Conservation (phyloP, 1,140 invertebrate species). For the Neodiprion lecontei region DNA sequence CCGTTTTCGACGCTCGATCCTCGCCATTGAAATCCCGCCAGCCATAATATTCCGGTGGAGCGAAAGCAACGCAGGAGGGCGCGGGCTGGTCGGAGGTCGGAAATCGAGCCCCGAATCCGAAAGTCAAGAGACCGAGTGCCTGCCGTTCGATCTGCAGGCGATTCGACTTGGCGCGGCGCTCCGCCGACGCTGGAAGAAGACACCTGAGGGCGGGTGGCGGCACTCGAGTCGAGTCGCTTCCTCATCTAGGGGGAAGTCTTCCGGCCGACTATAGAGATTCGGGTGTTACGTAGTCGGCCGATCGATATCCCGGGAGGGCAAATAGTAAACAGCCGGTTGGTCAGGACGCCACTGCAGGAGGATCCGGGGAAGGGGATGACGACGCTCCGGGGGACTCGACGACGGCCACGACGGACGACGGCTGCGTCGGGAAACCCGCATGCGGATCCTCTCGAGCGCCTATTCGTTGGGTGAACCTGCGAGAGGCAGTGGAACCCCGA, state of each 20-base stretch:
- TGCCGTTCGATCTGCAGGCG: no score
- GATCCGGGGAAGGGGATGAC: slow-evolving; percentile 31
- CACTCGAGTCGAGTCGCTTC: background rate
- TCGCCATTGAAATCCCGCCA: background rate
- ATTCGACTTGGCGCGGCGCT: slow-evolving; percentile 12
- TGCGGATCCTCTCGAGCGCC: background rate
- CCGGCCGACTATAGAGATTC: slow-evolving; percentile 8
- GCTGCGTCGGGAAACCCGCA: background rate
- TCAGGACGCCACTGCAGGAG: slow-evolving; percentile 52
- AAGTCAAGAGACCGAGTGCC: no score
- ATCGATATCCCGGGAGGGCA: slow-evolving; percentile 63
- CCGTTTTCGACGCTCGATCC: background rate
- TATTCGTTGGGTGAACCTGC: background rate
- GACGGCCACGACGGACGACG: background rate
- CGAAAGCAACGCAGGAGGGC: background rate
- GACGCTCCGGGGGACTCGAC: slow-evolving; percentile 21
- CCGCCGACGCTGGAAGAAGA: no score
- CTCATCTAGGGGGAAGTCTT: background rate
- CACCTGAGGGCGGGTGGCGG: background rate
- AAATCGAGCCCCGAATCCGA: background rate
- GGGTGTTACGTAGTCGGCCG: slow-evolving; percentile 55
- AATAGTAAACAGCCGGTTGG: slow-evolving; percentile 64
- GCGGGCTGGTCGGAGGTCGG: background rate
- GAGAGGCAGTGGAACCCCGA: background rate
- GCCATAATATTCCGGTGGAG: background rate